Base-by-base conservation (phyloP, 35 echinoderm and acorn worm genomes). In the Apostichopus parvimensis region DNA sequence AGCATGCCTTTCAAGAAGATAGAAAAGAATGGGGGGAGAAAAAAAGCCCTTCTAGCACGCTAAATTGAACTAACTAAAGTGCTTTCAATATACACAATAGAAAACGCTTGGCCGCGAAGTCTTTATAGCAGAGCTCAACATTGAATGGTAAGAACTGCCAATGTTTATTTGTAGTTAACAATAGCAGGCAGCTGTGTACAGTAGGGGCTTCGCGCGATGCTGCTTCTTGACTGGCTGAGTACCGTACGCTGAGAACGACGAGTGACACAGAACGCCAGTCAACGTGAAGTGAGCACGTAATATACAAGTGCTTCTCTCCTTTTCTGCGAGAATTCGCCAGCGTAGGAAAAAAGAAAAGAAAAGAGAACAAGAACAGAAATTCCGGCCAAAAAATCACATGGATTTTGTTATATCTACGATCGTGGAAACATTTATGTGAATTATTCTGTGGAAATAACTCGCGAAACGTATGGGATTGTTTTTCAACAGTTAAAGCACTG, bases 11-110 rank as follows among this genome's bases (percentile, higher is more conserved):
- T 75, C 17, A 14, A 22, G 56, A 84, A 84, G 17, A 59, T 15
- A 84, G 54, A 21, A 54, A 82, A 55, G 24, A 45, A 82, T 34
- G 34, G 55, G 79, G n/a, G 24, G 26, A 83, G 53, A 84, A 84
- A 58, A 84, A 60, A 18, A 52, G n/a, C 55, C 54, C 14, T 58
- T 84, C 81, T 84, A 60, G 81, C 81, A 58, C 81, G 81, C 81
- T 84, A 84, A 84, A 84, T 84, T 84, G 81, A 84, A 84, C 81
- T 84, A 84, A 84, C 81, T 84, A 58, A 84, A 59, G 17, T 59
- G 55, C 81, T 84, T 84, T 84, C 81, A 84, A 68, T 75, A 7
- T 18, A n/a, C 71, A 84, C 81, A 84, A 23, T 20, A 58, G 81
- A 25, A 45, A 84, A 59, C 54, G 71, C 71, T 75, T 75, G 71